Conservation (phyloP, 2,888 invertebrate genomes). For the Thereva unica region DNA sequence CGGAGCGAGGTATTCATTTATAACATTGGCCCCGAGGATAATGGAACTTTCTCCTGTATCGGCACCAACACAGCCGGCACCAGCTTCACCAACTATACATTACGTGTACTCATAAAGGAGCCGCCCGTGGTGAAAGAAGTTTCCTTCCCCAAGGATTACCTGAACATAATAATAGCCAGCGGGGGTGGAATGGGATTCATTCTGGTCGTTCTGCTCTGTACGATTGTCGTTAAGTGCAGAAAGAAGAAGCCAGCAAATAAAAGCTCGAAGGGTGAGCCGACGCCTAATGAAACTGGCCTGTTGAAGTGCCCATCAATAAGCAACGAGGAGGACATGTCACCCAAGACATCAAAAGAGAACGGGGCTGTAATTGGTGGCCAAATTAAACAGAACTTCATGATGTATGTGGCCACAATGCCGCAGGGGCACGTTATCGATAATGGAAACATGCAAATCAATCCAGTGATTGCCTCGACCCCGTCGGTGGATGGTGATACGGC, state of each 20-base stretch:
- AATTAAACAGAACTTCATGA: conserved; percentile 56
- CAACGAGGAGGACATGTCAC: conserved; percentile 52
- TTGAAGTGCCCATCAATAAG: conserved; percentile 62
- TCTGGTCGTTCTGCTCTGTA: conserved; percentile 67
- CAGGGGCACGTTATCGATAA: conserved; percentile 46
- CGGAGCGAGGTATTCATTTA: conserved; percentile 78
- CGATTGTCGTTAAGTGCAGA: conserved; percentile 66
- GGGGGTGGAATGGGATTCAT: conserved; percentile 68
- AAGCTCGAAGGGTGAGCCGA: conserved; percentile 66
- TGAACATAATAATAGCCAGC: conserved; percentile 70
- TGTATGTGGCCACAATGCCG: conserved; percentile 52
- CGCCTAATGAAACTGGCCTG: conserved; percentile 61
- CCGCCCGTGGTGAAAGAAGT: conserved; percentile 71
- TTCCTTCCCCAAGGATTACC: conserved; percentile 71
- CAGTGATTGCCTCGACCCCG: conserved; percentile 40
- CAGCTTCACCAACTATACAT: conserved; percentile 78
- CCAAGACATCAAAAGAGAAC: conserved; percentile 50
- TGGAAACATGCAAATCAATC: conserved; percentile 44
- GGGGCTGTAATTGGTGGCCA: conserved; percentile 51
- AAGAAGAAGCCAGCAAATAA: conserved; percentile 54
- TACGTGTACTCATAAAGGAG: conserved; percentile 74
- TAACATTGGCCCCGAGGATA: conserved; percentile 77
- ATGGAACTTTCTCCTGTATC: conserved; percentile 83
- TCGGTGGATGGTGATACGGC: conserved; percentile 53
- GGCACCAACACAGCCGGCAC: conserved; percentile 85